These are phyloP conservation scores for Bothrops jararaca DNA, from an alignment of 2,113 vertebrate species.

Conservation along the genomic window DNA sequence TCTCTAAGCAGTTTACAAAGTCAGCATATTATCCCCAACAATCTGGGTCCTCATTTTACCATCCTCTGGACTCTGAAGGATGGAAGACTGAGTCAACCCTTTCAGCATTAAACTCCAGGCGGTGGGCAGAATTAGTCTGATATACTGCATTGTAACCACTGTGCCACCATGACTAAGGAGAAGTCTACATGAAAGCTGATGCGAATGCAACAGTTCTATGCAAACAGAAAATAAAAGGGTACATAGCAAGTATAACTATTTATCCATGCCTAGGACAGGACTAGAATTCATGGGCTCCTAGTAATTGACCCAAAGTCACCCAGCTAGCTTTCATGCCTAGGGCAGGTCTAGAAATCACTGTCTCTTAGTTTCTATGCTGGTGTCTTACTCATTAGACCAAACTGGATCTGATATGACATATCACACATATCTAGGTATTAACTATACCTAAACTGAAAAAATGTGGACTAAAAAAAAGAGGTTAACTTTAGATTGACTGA, in stretches of 20 bases:
- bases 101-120: not conserved
- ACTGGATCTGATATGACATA: not conserved
- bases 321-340: no score
- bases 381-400: not conserved
- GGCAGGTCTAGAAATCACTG: no score
- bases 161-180: not conserved
- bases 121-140: not conserved
- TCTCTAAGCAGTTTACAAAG: not conserved
- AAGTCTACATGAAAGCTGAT: constrained; percentile 5
- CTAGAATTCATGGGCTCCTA: no score
- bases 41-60: not conserved
- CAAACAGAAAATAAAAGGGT: not conserved
- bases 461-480: not conserved
- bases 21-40: not conserved
- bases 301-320: no score
- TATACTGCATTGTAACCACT: not conserved
- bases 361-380: not conserved
- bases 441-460: not conserved
- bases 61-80: not conserved
- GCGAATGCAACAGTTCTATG: not conserved
- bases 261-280: not conserved
- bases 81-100: not conserved
- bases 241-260: not conserved
- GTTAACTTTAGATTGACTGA: not conserved
- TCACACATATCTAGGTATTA: not conserved